phyloP scores from a whole-genome alignment of 2,113 vertebrate genomes.

The Pelecanus crispus region DNA sequence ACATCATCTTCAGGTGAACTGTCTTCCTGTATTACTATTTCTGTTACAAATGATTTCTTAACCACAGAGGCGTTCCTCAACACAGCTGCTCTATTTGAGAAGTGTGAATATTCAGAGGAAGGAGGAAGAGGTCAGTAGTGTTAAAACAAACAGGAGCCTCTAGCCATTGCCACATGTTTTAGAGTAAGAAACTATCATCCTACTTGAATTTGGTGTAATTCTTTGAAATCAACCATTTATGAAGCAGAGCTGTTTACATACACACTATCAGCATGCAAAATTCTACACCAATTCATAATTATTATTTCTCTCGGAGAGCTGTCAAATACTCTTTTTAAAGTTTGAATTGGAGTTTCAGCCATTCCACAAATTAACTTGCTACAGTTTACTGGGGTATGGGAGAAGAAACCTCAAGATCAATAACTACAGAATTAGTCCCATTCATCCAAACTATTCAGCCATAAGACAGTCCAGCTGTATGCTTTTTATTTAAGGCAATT shows the following conservation, averaged over 20 bases:
- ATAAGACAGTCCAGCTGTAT: slow-evolving; percentile 1
- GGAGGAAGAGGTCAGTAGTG: not conserved
- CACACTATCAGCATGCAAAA: not conserved
- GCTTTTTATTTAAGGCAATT: slow-evolving; percentile 53
- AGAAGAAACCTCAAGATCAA: slow-evolving; percentile 18
- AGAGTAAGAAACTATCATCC: not conserved
- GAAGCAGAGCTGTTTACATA: not conserved
- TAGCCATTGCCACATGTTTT: not conserved
- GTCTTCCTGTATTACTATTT: slow-evolving; percentile 21
- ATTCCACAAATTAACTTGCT: slow-evolving; percentile 12
- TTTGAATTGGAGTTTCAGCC: not conserved
- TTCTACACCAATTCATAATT: not conserved
- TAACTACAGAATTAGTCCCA: slow-evolving; percentile 1
- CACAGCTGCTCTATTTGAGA: not conserved
- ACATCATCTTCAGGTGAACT: slow-evolving; percentile 44
- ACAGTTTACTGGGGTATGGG: not conserved
- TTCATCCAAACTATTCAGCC: slow-evolving; percentile 36
- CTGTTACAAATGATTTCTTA: slow-evolving; percentile 51
- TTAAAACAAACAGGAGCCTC: not conserved
- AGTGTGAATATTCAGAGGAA: not conserved
- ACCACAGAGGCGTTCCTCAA: not conserved
- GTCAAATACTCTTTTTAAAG: not conserved
- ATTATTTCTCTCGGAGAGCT: not conserved
- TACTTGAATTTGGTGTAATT: not conserved
- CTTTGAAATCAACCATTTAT: not conserved